Percentiles rank a stretch among this genome's conserved stretches.
Evolutionary conservation across 2,797 vertebrate species (phyloP).

Genomic region (Rhabdophis nuchalis): DNA sequence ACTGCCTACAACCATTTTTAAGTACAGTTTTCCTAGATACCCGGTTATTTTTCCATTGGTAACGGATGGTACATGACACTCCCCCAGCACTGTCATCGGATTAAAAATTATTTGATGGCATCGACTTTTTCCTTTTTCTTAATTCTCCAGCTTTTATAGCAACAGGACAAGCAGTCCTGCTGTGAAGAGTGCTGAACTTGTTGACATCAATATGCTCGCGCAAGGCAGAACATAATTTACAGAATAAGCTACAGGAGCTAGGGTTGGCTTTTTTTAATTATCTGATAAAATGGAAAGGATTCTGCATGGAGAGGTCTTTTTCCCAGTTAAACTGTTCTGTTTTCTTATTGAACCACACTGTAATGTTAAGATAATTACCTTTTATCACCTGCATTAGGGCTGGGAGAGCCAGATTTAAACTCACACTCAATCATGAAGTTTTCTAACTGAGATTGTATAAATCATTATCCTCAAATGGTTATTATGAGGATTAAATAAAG

Average conservation of each 20-base stretch:
- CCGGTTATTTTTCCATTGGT: slow-evolving; percentile 11
- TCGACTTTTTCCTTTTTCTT: not conserved
- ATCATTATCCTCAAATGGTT: not conserved
- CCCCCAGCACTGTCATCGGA: not conserved
- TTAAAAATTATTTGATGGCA: slow-evolving; percentile 11
- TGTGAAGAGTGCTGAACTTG: not conserved
- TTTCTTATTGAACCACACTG: not conserved
- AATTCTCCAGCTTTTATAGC: not conserved
- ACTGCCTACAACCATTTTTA: too few species aligned
- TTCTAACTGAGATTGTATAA: not conserved
- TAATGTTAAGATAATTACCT: not conserved
- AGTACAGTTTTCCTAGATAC: not conserved
- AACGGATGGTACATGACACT: not conserved
- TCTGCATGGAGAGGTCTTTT: not conserved
- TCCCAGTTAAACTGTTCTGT: not conserved
- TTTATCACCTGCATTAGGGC: not conserved
- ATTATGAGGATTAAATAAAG: not conserved
- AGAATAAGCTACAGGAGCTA: slow-evolving; percentile 7
- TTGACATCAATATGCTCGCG: not conserved
- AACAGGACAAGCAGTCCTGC: not conserved
- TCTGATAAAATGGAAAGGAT: slow-evolving; percentile 9
- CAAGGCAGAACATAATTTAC: not conserved
- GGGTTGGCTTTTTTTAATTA: not conserved
- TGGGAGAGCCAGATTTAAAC: not conserved
- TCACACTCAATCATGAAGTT: not conserved